Evolutionary conservation across 2,113 vertebrate genomes (phyloP), one percentile per base, ranked within the genome.

Genomic region (Aegithalos caudatus): DNA sequence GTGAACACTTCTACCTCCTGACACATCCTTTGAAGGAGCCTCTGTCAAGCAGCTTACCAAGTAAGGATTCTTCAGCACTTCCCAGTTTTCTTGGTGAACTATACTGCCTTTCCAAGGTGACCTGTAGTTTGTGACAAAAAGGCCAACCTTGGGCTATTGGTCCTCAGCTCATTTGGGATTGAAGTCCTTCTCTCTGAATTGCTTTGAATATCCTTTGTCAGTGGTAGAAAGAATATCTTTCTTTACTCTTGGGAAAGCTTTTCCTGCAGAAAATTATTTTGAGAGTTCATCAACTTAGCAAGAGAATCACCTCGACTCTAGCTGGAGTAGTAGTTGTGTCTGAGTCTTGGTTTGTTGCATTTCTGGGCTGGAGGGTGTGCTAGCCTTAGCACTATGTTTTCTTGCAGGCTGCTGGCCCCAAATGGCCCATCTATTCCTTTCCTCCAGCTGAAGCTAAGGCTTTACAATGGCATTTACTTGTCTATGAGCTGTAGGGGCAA

Each of bases 1-100:
- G 99, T 17, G 99, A 99, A 77, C 99, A 99, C 96, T 99, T 99
- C 97, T 99, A 99, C 98, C 98, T 99, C 90, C 98, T 99, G 95
- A 99, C 99, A 45, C 99, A 99, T 96, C 98, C 99, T 80, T 97
- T 98, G 72, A 97, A 98, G 91, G 97, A 98, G 29, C 98, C 98
- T 50, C 97, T 99, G 61, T 92, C 97, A 9, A 98, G 93, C 96
- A 97, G 51, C 94, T 97, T 96, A 4, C 99, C 99, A 96, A 99
- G 99, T 99, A 92, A 98, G 94, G 62, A 94, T 58, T 88, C 86
- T 50, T 73, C 77, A 86, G 71, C 72, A 78, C 57, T 69, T 2
- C 53, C 90, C 60, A 5, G 44, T 86, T 92, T 42, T 24, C 45
- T 37, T 57, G 7, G 56, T 82, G 88, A 84, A 83, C 93, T 85